Evolutionary conservation across 2,113 vertebrate genomes (phyloP).

Genomic region (Anolis sagrei): DNA sequence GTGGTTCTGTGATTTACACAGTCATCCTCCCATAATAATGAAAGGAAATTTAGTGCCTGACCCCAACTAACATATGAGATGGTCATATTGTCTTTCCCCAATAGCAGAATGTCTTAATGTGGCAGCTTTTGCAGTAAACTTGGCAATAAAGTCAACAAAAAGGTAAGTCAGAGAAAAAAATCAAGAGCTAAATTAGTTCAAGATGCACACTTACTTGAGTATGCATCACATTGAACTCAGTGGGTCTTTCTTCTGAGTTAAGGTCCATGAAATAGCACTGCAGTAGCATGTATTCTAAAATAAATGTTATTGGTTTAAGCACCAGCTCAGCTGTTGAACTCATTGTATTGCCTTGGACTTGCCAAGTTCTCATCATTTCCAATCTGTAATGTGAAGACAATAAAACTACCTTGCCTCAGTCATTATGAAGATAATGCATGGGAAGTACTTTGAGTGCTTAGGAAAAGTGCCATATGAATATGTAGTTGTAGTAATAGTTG

Average conservation of each 20-base stretch:
- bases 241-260: no score
- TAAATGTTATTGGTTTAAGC: background rate
- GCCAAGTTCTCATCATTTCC: background rate
- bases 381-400: background rate
- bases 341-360: background rate
- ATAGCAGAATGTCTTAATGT: background rate
- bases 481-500: background rate
- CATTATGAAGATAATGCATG: background rate
- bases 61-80: background rate
- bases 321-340: background rate
- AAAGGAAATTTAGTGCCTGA: background rate
- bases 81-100: background rate
- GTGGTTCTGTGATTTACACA: background rate
- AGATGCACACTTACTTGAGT: background rate
- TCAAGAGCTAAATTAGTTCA: background rate
- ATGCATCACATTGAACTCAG: background rate
- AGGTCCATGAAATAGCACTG: background rate
- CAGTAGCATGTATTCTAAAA: background rate
- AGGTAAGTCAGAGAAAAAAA: background rate
- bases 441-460: background rate
- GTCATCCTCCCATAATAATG: background rate
- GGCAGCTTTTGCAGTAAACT: background rate
- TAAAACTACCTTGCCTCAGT: background rate
- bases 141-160: background rate
- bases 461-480: background rate